Conservation (phyloP, 2,888 invertebrate species). For the Andrena marginata region DNA sequence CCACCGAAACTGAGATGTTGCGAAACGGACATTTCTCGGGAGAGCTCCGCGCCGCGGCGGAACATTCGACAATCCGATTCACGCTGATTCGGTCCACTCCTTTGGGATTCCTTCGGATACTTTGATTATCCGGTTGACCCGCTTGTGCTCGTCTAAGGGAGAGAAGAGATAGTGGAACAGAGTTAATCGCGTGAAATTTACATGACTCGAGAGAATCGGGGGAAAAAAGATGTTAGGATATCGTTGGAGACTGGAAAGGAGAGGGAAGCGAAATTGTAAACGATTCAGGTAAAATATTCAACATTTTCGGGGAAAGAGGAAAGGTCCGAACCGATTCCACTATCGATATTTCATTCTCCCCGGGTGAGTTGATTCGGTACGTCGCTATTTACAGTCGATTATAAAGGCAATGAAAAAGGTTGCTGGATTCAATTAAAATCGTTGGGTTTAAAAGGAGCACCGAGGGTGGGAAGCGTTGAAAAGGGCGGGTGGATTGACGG, state of each 20-base stretch:
- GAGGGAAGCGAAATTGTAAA: background rate
- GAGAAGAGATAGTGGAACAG: background rate
- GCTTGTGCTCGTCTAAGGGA: background rate
- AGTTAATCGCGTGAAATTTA: slow-evolving; percentile 43
- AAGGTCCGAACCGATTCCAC: background rate
- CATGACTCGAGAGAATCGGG: background rate
- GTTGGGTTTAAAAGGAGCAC: background rate
- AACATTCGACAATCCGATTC: slow-evolving; percentile 10
- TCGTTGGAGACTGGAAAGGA: background rate
- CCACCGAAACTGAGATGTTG: background rate
- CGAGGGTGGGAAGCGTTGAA: background rate
- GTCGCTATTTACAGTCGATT: background rate
- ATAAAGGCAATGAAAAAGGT: background rate
- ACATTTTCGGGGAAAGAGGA: background rate
- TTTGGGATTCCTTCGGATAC: slow-evolving; percentile 12
- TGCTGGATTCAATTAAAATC: slow-evolving; percentile 16
- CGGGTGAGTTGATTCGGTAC: background rate
- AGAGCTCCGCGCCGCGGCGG: background rate
- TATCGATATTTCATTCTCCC: slow-evolving; percentile 15
- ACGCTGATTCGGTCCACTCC: background rate
- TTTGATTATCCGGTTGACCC: slow-evolving; percentile 44
- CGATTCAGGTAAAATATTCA: background rate
- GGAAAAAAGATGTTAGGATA: background rate
- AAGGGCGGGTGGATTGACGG: background rate
- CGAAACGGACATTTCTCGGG: background rate